Percentiles rank a stretch among this genome's conserved stretches.
These are phyloP conservation scores for Xyrauchen texanus DNA, from an alignment of 2,113 vertebrate species.

Conservation along the genomic window DNA sequence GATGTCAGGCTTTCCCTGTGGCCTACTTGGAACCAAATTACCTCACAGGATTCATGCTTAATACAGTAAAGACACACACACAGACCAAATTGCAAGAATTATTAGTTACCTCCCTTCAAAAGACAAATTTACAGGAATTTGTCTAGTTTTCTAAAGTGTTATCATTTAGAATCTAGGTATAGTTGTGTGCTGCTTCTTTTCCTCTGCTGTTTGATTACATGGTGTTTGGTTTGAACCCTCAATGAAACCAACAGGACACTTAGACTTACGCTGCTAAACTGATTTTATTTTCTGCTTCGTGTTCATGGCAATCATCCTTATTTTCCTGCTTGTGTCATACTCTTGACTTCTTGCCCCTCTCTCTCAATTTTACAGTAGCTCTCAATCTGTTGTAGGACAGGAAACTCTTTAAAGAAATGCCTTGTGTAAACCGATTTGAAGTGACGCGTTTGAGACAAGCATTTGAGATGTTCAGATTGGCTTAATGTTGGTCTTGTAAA, in stretches of 20 bases:
- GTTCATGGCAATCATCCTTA: constrained; percentile 36
- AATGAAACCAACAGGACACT: constrained; percentile 17
- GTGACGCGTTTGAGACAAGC: constrained; percentile 11
- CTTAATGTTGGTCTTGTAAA: constrained; percentile 46
- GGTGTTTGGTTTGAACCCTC: constrained; percentile 5
- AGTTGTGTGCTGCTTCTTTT: too few species aligned
- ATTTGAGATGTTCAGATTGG: constrained; percentile 44
- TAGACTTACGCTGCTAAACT: not conserved
- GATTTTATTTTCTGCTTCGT: constrained; percentile 21
- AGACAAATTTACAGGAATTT: not conserved
- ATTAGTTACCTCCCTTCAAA: not conserved
- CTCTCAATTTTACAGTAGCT: constrained; percentile 35
- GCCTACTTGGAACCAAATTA: constrained; percentile 13
- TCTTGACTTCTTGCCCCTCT: constrained; percentile 29
- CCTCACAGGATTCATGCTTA: not conserved
- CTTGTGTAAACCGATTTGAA: constrained; percentile 50
- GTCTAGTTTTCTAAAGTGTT: constrained; percentile 24
- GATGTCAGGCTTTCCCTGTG: not conserved
- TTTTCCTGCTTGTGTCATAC: constrained; percentile 22
- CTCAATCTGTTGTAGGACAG: constrained; percentile 38
- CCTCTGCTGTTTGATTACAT: constrained; percentile 4
- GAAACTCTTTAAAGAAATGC: constrained; percentile 36
- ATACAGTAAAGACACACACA: not conserved
- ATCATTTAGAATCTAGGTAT: constrained; percentile 5
- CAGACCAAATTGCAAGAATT: not conserved